Base-by-base conservation (phyloP, 2,113 vertebrate species). In the Odocoileus virginianus region DNA sequence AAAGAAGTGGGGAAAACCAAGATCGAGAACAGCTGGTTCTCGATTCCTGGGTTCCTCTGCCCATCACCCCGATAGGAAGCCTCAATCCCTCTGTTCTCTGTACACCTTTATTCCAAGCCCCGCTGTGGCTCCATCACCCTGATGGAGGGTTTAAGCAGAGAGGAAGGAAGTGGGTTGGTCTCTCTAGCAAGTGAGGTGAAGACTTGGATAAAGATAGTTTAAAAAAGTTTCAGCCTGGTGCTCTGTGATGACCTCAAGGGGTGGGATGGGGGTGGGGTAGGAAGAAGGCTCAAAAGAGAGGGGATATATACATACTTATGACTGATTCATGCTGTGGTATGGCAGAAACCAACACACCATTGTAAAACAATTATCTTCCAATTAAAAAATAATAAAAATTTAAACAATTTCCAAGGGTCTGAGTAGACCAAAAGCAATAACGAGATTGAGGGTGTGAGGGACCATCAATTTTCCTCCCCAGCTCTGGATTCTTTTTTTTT, bases 121-220 rank as follows among this genome's bases (percentile, higher is more conserved):
- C 40, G 16, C 3, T 16, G 10, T 28, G 13, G 30, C 54, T 64
- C 43, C 60, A 23, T 64, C 43, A 60, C 55, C 21, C 12, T 19
- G 30, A 23, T 82, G 36, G 36, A 86, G 15, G n/a, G 16, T 47
- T 12, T 19, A 28, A 67, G 25, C 78, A 94, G 67, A 96, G 33
- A 96, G 74, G 83, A 97, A 96, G 93, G 88, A 94, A 94, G 91
- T 52, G 43, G 58, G 6, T 36, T 61, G 27, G 50, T 85, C 27
- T 97, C 40, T 82, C 74, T 67, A 45, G 67, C 82, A 93, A 60
- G 67, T 89, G 58, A 88, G 13, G 92, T 58, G 45, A 76, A 94
- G 52, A 21, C 43, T 92, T 86, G 94, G 50, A 91, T 19, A 52
- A 47, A 12, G 30, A 45, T 64, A 61, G 71, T 92, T 58, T 2